Evolutionary conservation across 1,140 invertebrate genomes (phyloP), one percentile per base, ranked within the genome.

Genomic region (Epicauta chinensis): DNA sequence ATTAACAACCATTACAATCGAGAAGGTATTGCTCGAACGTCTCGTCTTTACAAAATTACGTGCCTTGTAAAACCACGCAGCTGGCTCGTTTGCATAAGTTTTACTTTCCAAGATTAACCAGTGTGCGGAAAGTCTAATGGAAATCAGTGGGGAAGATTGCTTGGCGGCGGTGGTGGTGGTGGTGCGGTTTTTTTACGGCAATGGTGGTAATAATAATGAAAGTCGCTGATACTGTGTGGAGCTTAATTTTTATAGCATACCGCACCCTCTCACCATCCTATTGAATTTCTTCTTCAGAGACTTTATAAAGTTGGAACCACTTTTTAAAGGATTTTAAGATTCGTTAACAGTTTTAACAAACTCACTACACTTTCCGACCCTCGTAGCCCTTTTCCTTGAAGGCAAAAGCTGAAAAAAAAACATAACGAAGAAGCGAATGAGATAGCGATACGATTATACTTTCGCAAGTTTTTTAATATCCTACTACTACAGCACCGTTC

Each of bases 271-370:
- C 29, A 30, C 29, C 12, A 34, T 10, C 12, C 10, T 34, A 34
- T 34, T 3, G 23, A 23, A 34, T 52, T 56, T 61, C 53, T 51
- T 34, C 62, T 59, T 56, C 48, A 31, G 38, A 55, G 53, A 61
- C 55, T 63, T 61, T 64, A 64, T 62, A 63, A 61, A 64, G 48
- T 59, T 62, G 38, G 54, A 47, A 50, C 47, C 59, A 59, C 62
- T 64, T 64, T 66, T 66, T 66, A 66, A 64, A 59, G 64, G 64
- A 66, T 66, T 66, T 66, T 59, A 59, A 60, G 60, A 66, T 64
- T 64, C 64, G 64, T 66, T 66, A 64, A 66, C 64, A 66, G 60
- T 66, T 66, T 66, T 62, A 66, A 64, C 64, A 66, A 66, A 66
- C 58, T 58, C 56, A 56, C 53, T 63, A 56, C 54, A 58, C 51